phyloP scores from a whole-genome alignment of 2,888 invertebrate genomes.

The Psylliodes chrysocephalus region DNA sequence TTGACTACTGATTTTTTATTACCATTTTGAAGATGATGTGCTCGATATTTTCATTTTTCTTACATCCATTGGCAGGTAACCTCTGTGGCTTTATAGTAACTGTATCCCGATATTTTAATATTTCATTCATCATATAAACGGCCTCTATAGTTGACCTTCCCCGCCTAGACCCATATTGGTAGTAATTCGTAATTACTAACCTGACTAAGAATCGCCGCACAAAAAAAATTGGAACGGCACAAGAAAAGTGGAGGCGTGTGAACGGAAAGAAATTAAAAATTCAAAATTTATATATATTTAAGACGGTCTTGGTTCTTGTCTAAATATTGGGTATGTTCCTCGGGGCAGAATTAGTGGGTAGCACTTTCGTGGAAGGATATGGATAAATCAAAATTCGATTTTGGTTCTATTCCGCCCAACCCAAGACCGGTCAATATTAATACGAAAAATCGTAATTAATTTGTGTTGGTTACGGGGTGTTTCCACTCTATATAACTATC shows the following conservation, averaged over 20 bases:
- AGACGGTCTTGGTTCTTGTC: background rate
- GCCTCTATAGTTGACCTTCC: no score
- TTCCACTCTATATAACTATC: background rate
- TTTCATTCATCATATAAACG: no score
- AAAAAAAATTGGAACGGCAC: background rate
- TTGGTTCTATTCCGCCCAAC: conserved; percentile 38
- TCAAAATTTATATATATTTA: conserved; percentile 46
- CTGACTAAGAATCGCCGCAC: no score
- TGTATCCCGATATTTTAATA: no score
- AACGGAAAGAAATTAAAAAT: conserved; percentile 64
- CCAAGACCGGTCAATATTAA: background rate
- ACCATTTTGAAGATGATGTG: no score
- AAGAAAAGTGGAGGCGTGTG: conserved; percentile 57
- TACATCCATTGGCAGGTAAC: no score
- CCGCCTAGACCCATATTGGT: no score
- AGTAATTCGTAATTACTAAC: no score
- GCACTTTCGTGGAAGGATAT: conserved; percentile 35
- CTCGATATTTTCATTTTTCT: no score
- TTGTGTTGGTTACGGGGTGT: background rate
- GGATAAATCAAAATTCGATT: conserved; percentile 46
- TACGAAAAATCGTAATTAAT: background rate
- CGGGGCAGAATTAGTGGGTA: conserved; percentile 31
- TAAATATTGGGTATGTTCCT: conserved; percentile 16
- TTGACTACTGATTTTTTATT: no score
- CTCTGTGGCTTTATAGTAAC: no score